Conservation (phyloP, 53 echinoderm and acorn worm species). For the Arbacia lixula region DNA sequence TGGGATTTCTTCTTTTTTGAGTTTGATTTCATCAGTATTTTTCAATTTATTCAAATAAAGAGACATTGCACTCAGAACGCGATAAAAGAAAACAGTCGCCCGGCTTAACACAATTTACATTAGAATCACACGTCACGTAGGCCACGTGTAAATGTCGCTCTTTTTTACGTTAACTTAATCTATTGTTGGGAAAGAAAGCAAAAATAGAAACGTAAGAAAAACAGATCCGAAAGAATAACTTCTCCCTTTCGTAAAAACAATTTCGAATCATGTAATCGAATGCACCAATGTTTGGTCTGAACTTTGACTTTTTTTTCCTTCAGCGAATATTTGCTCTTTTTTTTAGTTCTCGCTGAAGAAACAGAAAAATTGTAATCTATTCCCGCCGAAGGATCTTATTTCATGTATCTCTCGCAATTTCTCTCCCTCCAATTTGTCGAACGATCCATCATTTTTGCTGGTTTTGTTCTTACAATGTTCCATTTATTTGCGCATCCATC, state of each 20-base stretch:
- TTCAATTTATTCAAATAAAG: too few species aligned
- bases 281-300: constrained; percentile 24
- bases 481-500: constrained; percentile 55
- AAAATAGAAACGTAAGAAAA: neutral
- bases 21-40: too few species aligned
- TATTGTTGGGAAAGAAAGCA: too few species aligned
- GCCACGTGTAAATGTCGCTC: too few species aligned
- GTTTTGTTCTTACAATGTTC: constrained; percentile 42
- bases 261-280: constrained; percentile 19
- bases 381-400: neutral
- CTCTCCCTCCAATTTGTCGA: constrained; percentile 28
- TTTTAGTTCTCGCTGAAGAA: neutral
- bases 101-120: too few species aligned
- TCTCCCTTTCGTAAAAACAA: constrained; percentile 9
- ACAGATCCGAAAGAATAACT: neutral
- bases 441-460: constrained; percentile 54
- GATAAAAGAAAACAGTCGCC: too few species aligned
- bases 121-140: too few species aligned
- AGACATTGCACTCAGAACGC: too few species aligned
- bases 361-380: neutral
- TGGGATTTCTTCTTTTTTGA: too few species aligned
- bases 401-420: constrained; percentile 50
- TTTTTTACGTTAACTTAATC: too few species aligned
- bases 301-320: neutral
- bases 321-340: neutral